phyloP scores from a whole-genome alignment of 1,140 invertebrate genomes.

The Solenopsis fugax region DNA sequence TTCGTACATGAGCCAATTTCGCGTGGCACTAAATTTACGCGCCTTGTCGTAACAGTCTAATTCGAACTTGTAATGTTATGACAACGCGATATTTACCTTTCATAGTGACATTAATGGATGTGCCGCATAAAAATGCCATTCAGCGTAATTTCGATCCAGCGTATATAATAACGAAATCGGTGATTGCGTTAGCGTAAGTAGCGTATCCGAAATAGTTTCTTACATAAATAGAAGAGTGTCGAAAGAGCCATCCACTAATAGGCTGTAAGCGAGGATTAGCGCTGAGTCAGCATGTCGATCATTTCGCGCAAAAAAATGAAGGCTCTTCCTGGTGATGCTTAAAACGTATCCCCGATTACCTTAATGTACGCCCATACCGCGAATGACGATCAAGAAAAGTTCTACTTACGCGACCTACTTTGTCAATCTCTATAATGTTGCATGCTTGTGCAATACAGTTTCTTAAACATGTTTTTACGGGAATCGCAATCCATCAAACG shows the following conservation, averaged over 20 bases:
- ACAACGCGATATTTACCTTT: constrained; percentile 16
- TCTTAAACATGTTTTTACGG: constrained; percentile 26
- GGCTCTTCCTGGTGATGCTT: neutral
- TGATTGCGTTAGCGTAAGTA: constrained; percentile 12
- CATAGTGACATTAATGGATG: neutral
- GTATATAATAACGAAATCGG: neutral
- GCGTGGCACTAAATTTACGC: constrained; percentile 22
- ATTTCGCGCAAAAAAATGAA: neutral
- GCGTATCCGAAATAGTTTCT: constrained; percentile 13
- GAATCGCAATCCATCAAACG: constrained; percentile 31
- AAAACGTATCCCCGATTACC: constrained; percentile 48
- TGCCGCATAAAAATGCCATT: constrained; percentile 10
- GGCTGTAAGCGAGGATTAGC: constrained; percentile 13
- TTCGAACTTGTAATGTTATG: constrained; percentile 41
- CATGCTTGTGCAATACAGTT: constrained; percentile 34
- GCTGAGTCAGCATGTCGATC: constrained; percentile 37
- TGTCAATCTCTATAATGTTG: constrained; percentile 44
- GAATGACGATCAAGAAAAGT: constrained; percentile 37
- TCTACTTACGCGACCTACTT: constrained; percentile 40
- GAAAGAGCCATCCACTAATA: constrained; percentile 16
- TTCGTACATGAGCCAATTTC: constrained; percentile 1
- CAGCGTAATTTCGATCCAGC: neutral
- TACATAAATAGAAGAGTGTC: neutral
- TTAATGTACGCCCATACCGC: constrained; percentile 19
- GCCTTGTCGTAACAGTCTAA: constrained; percentile 8